Percentiles rank a stretch among this genome's conserved stretches.
Evolutionary conservation across 2,888 invertebrate genomes (phyloP).

Genomic region (Craniophora ligustri): DNA sequence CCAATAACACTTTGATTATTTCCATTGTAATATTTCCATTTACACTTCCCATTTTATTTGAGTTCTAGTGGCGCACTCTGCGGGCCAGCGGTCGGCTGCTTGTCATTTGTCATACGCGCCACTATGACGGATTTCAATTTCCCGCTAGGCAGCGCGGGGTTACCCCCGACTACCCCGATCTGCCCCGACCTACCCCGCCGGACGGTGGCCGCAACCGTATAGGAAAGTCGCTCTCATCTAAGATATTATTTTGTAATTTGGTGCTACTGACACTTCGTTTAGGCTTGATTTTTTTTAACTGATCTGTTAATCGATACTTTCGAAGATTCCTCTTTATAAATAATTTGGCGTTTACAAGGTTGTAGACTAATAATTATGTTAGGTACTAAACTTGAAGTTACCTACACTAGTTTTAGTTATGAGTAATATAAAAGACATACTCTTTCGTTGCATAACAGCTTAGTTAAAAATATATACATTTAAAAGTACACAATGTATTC

Average conservation of each 20-base stretch:
- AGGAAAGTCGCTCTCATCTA: slow-evolving; percentile 45
- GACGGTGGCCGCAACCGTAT: slow-evolving; percentile 28
- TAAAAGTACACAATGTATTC: too few relatives aligned
- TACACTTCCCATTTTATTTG: slow-evolving; percentile 43
- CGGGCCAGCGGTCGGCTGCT: slow-evolving; percentile 40
- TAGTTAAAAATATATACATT: too few relatives aligned
- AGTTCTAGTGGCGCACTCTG: slow-evolving; percentile 15
- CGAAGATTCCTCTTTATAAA: too few relatives aligned
- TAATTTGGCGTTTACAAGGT: too few relatives aligned
- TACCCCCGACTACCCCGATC: slow-evolving; percentile 64
- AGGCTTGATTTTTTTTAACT: slow-evolving; percentile 12
- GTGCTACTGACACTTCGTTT: slow-evolving; percentile 59
- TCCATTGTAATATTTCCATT: slow-evolving; percentile 1
- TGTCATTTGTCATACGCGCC: slow-evolving; percentile 75
- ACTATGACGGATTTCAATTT: slow-evolving; percentile 79
- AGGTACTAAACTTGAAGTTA: too few relatives aligned
- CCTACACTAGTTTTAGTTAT: too few relatives aligned
- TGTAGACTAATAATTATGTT: too few relatives aligned
- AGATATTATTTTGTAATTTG: slow-evolving; percentile 63
- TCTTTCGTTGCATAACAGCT: too few relatives aligned
- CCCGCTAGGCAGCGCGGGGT: too few relatives aligned
- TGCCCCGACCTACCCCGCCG: slow-evolving; percentile 28
- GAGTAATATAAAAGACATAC: too few relatives aligned
- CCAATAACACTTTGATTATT: too few relatives aligned
- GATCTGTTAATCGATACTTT: background rate